Percentiles rank a stretch among this genome's conserved stretches.
These are phyloP conservation scores for Strigops habroptila DNA, from an alignment of 2,113 vertebrate species.

Conservation along the genomic window DNA sequence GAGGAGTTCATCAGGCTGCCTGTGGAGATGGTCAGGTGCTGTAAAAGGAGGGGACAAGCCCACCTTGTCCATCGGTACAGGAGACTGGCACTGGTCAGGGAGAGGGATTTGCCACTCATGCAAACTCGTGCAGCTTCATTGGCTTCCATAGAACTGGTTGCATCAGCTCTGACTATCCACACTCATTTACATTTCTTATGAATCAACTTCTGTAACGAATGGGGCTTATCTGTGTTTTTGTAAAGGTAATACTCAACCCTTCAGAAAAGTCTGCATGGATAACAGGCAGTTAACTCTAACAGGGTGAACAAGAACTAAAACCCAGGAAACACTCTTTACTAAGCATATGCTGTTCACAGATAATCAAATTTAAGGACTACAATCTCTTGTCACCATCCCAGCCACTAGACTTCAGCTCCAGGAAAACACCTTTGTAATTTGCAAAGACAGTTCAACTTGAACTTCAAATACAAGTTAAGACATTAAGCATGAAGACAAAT, in stretches of 20 bases:
- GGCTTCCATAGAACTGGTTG: not conserved
- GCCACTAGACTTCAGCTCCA: not conserved
- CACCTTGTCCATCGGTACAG: not conserved
- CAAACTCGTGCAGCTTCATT: not conserved
- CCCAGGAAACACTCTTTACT: not conserved
- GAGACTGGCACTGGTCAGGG: not conserved
- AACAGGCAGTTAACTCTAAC: not conserved
- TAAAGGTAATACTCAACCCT: not conserved
- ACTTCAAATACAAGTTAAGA: not conserved
- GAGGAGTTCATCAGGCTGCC: not conserved
- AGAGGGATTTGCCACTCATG: not conserved
- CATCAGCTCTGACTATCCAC: not conserved
- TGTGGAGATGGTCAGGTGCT: accelerated
- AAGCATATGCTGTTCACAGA: constrained; percentile 4
- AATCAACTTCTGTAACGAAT: not conserved
- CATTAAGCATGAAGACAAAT: not conserved
- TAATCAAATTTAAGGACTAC: not conserved
- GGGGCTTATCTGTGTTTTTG: not conserved
- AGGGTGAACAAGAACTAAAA: not conserved
- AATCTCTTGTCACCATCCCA: not conserved
- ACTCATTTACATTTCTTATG: not conserved
- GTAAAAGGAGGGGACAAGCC: not conserved
- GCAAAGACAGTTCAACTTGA: not conserved
- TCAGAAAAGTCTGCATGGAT: not conserved
- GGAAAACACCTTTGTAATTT: not conserved